phyloP scores from a whole-genome alignment of 2,113 vertebrate species.

The Calidris pygmaea region DNA sequence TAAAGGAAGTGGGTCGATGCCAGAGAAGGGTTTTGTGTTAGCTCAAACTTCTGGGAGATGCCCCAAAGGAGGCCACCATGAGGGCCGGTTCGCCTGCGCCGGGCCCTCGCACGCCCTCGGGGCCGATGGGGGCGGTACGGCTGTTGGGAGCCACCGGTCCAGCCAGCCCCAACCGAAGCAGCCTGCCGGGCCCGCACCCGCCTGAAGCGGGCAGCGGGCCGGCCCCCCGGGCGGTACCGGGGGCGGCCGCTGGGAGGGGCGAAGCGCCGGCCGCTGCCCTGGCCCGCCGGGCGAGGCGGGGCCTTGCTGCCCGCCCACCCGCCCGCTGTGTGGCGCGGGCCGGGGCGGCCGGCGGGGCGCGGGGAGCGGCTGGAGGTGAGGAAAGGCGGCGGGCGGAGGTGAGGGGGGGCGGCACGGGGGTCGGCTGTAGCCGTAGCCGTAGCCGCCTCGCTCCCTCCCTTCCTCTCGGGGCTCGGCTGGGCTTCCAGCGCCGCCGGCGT shows the following conservation, averaged over 20 bases:
- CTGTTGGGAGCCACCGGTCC: not conserved
- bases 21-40: not conserved
- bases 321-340: not conserved
- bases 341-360: rapidly evolving
- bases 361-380: not conserved
- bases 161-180: rapidly evolving
- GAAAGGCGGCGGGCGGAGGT: not conserved
- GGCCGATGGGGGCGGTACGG: rapidly evolving
- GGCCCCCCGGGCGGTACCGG: rapidly evolving
- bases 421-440: not conserved
- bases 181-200: rapidly evolving
- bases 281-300: not conserved
- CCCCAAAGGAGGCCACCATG: not conserved
- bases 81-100: not conserved
- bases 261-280: not conserved
- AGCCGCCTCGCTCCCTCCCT: not conserved
- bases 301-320: not conserved
- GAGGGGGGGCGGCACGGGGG: not conserved
- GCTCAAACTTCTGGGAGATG: not conserved
- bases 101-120: rapidly evolving
- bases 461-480: not conserved
- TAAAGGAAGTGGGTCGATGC: not conserved
- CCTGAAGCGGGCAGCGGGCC: too few species aligned
- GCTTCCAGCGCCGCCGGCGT: not conserved
- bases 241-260: not conserved